Percentiles rank a stretch among this genome's conserved stretches.
phyloP scores from a whole-genome alignment of 2,888 invertebrate genomes.

The Apamea crenata region DNA sequence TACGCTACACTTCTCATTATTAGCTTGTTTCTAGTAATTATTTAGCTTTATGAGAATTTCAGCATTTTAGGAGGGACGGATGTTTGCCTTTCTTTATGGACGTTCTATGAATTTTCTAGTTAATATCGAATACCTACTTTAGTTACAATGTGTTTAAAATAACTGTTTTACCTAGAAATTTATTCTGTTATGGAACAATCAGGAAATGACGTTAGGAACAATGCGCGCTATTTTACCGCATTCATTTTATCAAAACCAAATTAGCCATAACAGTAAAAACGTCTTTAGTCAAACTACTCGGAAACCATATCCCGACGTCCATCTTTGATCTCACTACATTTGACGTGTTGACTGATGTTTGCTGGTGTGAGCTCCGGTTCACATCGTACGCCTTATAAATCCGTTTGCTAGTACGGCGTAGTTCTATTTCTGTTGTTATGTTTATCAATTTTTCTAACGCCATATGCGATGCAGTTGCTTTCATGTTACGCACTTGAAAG shows the following conservation, averaged over 20 bases:
- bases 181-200: neutral
- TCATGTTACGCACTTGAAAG: constrained; percentile 65
- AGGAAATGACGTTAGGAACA: neutral
- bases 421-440: constrained; percentile 68
- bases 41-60: constrained; percentile 7
- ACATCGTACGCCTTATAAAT: constrained; percentile 64
- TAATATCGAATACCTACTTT: neutral
- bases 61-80: neutral
- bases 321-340: constrained; percentile 71
- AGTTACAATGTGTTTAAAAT: neutral
- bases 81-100: neutral
- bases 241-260: constrained; percentile 51
- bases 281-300: constrained; percentile 64
- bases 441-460: constrained; percentile 71
- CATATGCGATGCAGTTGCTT: constrained; percentile 64
- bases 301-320: constrained; percentile 66
- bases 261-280: constrained; percentile 60
- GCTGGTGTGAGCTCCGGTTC: constrained; percentile 58
- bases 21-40: constrained; percentile 10
- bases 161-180: neutral
- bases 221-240: constrained; percentile 16
- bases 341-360: constrained; percentile 73
- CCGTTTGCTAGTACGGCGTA: constrained; percentile 54
- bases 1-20: constrained; percentile 10
- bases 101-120: neutral